Conservation (phyloP, 2,113 vertebrate genomes). For the Oriolus oriolus region DNA sequence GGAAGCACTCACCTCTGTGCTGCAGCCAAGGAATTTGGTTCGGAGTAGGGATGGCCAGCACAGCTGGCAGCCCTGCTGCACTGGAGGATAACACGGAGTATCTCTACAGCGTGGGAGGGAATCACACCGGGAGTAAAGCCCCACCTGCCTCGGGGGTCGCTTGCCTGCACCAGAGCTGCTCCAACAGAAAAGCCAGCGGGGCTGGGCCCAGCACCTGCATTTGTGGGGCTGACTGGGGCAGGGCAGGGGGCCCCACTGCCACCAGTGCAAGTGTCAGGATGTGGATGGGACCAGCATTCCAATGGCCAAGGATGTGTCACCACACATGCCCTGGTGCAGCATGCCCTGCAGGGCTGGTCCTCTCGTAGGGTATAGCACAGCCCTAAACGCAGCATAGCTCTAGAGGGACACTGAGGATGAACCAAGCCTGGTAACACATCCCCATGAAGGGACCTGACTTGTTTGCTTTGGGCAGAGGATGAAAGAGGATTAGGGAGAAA, state of each 20-base stretch:
- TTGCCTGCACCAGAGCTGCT: neutral
- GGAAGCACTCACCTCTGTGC: neutral
- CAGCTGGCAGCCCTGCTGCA: neutral
- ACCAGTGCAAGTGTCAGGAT: rapidly evolving
- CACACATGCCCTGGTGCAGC: no score
- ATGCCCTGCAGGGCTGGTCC: neutral
- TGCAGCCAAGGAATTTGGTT: neutral
- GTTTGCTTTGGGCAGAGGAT: neutral
- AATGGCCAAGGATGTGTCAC: rapidly evolving
- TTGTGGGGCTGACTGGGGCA: neutral
- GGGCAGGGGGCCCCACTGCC: rapidly evolving
- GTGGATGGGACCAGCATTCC: neutral
- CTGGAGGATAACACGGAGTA: neutral
- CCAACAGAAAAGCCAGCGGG: neutral
- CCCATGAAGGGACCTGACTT: neutral
- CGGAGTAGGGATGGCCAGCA: rapidly evolving
- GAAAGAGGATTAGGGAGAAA: neutral
- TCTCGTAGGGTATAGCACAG: rapidly evolving
- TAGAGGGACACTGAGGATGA: neutral
- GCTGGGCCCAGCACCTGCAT: neutral
- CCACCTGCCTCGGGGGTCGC: rapidly evolving
- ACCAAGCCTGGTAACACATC: neutral
- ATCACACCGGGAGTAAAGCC: neutral
- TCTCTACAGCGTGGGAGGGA: rapidly evolving
- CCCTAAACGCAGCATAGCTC: neutral